Evolutionary conservation across 2,888 invertebrate species (phyloP), one percentile per base, ranked within the genome.

Genomic region (Anarsia innoxiella): DNA sequence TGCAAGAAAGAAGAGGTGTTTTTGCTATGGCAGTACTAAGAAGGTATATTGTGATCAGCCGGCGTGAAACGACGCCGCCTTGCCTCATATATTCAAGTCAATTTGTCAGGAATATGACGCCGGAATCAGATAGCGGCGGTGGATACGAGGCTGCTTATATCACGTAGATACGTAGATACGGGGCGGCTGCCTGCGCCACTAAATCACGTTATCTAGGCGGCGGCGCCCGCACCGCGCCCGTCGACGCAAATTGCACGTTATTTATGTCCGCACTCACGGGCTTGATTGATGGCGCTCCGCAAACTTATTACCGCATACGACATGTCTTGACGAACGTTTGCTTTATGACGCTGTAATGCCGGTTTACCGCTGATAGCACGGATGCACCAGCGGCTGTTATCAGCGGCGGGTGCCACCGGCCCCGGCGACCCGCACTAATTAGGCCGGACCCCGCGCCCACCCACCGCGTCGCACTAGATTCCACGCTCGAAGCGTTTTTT

Each of bases 401-500:
- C 33, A 12, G 33, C 2, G 14, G 23, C 15, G 15, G 34, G 14
- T n/a, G 27, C 29, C 5, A 23, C 32, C 23, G 25, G 33, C 25
- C 2, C 23, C 14, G 33, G 14, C n/a, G 25, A 14, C 33, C n/a
- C 14, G 33, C 13, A 43, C 57, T 61, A 61, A 59, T 59, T 59
- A 53, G 43, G 41, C 44, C 44, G 40, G 45, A 30, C 39, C 36
- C 45, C 41, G 23, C 49, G 68, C 51, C 80, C 80, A 80, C 82
- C 82, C 82, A 80, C 74, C 51, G 66, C 52, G 71, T 45, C 63
- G 68, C 66, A 64, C 77, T 80, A 80, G 79, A 76, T 78, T 73
- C 79, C 73, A 59, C 67, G 63, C 66, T 66, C 58, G 67, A 57
- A 60, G 58, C 62, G 62, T 78, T 75, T 77, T 80, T 79, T 78